Conservation (phyloP, 1,140 invertebrate species). For the Agrilus planipennis region DNA sequence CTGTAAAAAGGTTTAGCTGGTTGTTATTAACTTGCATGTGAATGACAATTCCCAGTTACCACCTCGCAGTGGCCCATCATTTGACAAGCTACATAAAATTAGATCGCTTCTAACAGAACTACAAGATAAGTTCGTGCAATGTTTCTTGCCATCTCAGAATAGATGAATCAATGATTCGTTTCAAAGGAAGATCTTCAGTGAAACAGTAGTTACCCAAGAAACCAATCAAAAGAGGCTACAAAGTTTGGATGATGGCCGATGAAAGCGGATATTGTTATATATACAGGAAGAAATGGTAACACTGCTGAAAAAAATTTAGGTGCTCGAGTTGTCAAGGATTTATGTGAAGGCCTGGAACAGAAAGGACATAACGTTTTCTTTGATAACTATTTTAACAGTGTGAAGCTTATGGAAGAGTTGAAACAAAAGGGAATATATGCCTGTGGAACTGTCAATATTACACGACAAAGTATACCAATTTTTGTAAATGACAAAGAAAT, state of each 20-base stretch:
- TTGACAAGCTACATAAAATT: slow-evolving; percentile 3
- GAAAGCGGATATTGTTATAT: slow-evolving; percentile 10
- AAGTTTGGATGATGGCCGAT: slow-evolving; percentile 18
- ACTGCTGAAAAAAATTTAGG: slow-evolving; percentile 13
- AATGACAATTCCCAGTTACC: slow-evolving; percentile 7
- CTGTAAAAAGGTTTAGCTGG: slow-evolving; percentile 4
- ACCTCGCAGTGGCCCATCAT: background rate
- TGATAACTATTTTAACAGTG: slow-evolving; percentile 17
- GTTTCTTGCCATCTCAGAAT: slow-evolving; percentile 22
- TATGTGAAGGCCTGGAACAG: slow-evolving; percentile 12
- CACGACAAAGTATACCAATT: slow-evolving; percentile 14
- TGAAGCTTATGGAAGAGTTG: slow-evolving; percentile 12
- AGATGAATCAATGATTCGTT: slow-evolving; percentile 29
- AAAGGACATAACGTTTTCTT: slow-evolving; percentile 14
- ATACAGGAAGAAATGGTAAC: slow-evolving; percentile 6
- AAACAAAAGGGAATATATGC: slow-evolving; percentile 14
- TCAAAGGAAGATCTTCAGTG: slow-evolving; percentile 27
- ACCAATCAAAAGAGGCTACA: slow-evolving; percentile 30
- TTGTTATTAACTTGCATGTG: slow-evolving; percentile 3
- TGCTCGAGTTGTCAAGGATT: slow-evolving; percentile 16
- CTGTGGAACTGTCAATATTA: slow-evolving; percentile 18
- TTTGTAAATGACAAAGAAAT: slow-evolving; percentile 12
- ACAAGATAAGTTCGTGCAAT: slow-evolving; percentile 5
- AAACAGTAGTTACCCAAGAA: slow-evolving; percentile 32
- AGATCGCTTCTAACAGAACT: background rate